phyloP scores from a whole-genome alignment of 1,140 invertebrate species.

The Hermetia illucens region DNA sequence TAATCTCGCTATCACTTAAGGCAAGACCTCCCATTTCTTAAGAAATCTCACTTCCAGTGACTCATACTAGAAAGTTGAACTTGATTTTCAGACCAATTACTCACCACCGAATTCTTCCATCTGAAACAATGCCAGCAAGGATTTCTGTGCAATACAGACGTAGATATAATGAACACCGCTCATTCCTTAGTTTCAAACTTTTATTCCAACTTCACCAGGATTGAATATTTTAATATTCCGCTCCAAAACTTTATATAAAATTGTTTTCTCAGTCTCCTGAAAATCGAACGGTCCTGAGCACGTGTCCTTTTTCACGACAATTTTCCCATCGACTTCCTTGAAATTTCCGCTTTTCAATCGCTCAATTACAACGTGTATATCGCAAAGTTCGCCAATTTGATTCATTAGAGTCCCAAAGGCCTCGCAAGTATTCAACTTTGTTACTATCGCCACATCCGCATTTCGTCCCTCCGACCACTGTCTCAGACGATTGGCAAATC shows the following conservation, averaged over 20 bases:
- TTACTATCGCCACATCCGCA: constrained; percentile 33
- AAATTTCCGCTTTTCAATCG: constrained; percentile 49
- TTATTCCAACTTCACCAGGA: constrained; percentile 37
- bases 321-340: constrained; percentile 48
- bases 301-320: constrained; percentile 36
- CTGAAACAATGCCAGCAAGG: too few species aligned
- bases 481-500: constrained; percentile 36
- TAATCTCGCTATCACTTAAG: too few species aligned
- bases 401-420: constrained; percentile 37
- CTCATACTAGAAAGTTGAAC: too few species aligned
- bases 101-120: too few species aligned
- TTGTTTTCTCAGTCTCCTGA: constrained; percentile 22
- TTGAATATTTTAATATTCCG: constrained; percentile 52
- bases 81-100: too few species aligned
- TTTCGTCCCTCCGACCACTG: constrained; percentile 18
- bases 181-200: too few species aligned
- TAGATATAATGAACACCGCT: too few species aligned
- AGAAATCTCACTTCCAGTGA: too few species aligned
- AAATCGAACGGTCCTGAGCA: constrained; percentile 25
- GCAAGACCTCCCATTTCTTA: too few species aligned
- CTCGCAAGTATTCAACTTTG: constrained; percentile 36
- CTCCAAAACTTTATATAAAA: constrained; percentile 56
- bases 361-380: constrained; percentile 45
- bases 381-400: constrained; percentile 41
- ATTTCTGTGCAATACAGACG: too few species aligned